Conservation (phyloP, 2,113 vertebrate species). For the Charina bottae region DNA sequence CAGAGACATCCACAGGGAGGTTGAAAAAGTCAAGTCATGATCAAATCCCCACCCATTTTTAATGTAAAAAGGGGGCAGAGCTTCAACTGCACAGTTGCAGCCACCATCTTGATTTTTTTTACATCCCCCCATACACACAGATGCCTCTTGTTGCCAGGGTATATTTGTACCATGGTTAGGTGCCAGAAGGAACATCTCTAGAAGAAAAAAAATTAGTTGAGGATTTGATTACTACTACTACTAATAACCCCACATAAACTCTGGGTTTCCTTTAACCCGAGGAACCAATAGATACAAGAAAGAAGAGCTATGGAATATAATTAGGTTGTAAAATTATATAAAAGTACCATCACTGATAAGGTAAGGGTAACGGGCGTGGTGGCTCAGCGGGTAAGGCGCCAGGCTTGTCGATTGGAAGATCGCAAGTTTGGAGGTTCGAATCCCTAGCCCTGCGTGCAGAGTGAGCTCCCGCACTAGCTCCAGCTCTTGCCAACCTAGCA, state of each 20-base stretch:
- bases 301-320: neutral
- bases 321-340: neutral
- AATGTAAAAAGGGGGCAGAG: neutral
- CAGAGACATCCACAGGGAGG: neutral
- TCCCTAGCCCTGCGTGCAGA: too few relatives aligned
- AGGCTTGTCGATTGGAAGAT: too few relatives aligned
- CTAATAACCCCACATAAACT: neutral
- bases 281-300: neutral
- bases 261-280: neutral
- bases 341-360: neutral
- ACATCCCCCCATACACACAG: neutral
- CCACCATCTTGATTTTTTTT: neutral
- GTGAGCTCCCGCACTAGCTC: too few relatives aligned
- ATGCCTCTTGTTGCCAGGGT: neutral
- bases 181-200: neutral
- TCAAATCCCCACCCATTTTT: neutral
- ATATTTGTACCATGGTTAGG: neutral
- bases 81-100: neutral
- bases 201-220: slow-evolving; percentile 7
- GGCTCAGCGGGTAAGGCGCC: too few relatives aligned
- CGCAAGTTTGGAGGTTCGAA: too few relatives aligned
- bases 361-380: too few relatives aligned
- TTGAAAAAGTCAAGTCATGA: neutral
- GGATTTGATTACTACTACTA: slow-evolving; percentile 26
- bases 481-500: too few relatives aligned